Conservation (phyloP, 2,888 invertebrate genomes). For the Nephrotoma appendiculata region DNA sequence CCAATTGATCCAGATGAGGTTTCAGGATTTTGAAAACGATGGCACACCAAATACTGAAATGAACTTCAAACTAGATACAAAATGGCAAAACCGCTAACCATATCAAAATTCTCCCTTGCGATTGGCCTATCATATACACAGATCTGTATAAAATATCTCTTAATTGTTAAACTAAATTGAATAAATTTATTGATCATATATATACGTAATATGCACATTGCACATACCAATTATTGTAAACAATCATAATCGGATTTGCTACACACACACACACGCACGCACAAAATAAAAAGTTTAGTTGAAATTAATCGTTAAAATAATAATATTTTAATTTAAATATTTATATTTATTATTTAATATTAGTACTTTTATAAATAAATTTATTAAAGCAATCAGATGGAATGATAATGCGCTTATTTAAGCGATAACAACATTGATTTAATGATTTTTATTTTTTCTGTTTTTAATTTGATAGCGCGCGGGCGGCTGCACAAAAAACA, state of each 20-base stretch:
- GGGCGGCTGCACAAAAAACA: background rate
- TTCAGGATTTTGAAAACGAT: too few species aligned
- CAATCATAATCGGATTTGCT: background rate
- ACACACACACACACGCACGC: too few species aligned
- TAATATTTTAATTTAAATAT: background rate
- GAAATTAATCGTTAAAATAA: background rate
- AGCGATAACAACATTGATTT: background rate
- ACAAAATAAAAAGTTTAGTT: background rate
- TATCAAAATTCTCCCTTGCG: too few species aligned
- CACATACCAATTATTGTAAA: background rate
- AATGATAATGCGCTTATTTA: background rate
- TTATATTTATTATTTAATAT: background rate
- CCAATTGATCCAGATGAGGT: too few species aligned
- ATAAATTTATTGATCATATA: too few species aligned
- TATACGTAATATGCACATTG: background rate
- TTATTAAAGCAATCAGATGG: background rate
- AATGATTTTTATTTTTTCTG: background rate
- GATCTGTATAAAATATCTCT: too few species aligned
- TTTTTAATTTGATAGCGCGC: background rate
- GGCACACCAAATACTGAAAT: rapidly evolving
- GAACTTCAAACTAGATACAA: too few species aligned
- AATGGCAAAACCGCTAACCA: too few species aligned
- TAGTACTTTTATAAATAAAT: background rate
- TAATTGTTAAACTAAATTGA: too few species aligned
- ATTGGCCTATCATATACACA: too few species aligned